phyloP scores from a whole-genome alignment of 2,888 invertebrate species.

The Tillus elongatus region DNA sequence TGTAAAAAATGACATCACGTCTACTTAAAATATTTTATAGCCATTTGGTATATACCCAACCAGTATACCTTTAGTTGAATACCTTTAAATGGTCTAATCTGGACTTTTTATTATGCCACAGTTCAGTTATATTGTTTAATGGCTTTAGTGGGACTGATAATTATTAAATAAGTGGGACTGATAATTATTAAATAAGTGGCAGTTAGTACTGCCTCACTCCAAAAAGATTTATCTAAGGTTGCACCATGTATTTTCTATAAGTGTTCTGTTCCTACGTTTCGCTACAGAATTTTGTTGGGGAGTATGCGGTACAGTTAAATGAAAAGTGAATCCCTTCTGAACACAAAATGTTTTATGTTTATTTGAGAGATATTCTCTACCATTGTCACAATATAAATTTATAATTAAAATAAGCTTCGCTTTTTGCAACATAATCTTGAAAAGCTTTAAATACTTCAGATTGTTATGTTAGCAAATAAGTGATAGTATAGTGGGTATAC shows the following conservation, averaged over 20 bases:
- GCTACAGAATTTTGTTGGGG: conserved; percentile 1
- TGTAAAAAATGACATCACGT: background rate
- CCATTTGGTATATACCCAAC: conserved; percentile 1
- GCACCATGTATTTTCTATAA: background rate
- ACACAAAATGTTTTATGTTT: background rate
- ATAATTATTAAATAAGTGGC: background rate
- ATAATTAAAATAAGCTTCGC: conserved; percentile 18
- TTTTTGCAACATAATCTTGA: conserved; percentile 17
- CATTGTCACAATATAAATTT: conserved; percentile 2
- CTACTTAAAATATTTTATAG: background rate
- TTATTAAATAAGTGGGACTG: too few species aligned
- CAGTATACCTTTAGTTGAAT: background rate
- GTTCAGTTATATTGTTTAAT: background rate
- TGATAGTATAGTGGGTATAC: conserved; percentile 16
- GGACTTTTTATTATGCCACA: conserved; percentile 3
- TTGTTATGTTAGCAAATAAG: conserved; percentile 17
- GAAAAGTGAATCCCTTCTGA: background rate
- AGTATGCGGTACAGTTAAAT: conserved; percentile 1
- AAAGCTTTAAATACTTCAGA: conserved; percentile 16
- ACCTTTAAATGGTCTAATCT: background rate
- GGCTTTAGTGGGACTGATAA: background rate
- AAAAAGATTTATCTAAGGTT: background rate
- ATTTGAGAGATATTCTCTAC: background rate
- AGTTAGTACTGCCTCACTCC: background rate
- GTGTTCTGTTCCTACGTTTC: conserved; percentile 1